Evolutionary conservation across 2,888 invertebrate species (phyloP).

Genomic region (Strigamia transsilvanica): DNA sequence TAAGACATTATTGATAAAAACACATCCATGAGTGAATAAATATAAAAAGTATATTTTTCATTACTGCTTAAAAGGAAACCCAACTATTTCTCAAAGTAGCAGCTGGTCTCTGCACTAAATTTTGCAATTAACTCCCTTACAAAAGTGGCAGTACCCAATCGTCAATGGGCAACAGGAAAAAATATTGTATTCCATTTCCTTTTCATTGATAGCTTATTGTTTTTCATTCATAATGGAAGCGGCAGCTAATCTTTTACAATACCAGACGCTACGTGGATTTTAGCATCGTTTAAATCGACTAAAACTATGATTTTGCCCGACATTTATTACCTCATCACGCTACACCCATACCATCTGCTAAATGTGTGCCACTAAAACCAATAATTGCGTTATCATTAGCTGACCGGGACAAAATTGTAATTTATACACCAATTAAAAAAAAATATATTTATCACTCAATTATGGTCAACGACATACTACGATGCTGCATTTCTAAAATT

Average conservation of each 20-base stretch:
- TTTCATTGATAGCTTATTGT: not conserved
- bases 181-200: not conserved
- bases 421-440: too few species aligned
- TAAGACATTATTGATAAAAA: not conserved
- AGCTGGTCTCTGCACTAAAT: not conserved
- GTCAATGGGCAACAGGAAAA: not conserved
- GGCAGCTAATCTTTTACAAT: not conserved
- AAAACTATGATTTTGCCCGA: not conserved
- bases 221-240: not conserved
- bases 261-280: too few species aligned
- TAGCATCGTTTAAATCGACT: too few species aligned
- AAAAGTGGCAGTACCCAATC: not conserved
- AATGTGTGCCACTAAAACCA: not conserved
- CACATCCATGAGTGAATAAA: too few species aligned
- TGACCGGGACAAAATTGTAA: not conserved
- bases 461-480: too few species aligned
- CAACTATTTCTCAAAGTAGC: not conserved
- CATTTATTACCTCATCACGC: not conserved
- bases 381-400: not conserved
- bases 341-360: not conserved
- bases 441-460: too few species aligned
- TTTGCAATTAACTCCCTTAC: conserved; percentile 9
- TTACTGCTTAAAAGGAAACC: too few species aligned
- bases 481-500: not conserved
- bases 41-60: too few species aligned